Evolutionary conservation across 2,888 invertebrate genomes (phyloP).

Genomic region (Physocephala rufipes): DNA sequence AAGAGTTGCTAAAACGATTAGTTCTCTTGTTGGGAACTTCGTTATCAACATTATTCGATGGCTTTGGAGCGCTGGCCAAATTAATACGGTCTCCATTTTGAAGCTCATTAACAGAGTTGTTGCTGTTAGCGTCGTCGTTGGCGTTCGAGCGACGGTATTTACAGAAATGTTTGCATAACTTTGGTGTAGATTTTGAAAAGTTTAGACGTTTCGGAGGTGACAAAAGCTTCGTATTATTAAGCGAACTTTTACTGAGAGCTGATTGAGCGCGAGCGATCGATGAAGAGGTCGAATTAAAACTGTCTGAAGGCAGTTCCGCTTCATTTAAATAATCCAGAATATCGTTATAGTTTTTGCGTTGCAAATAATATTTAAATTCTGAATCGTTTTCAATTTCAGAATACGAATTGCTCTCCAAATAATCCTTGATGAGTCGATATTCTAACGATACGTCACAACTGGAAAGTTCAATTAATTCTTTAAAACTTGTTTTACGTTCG

Average conservation of each 20-base stretch:
- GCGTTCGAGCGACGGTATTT: conserved; percentile 48
- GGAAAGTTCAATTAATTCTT: conserved; percentile 59
- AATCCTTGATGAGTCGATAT: conserved; percentile 62
- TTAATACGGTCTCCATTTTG: neutral
- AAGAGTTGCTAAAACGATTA: conserved; percentile 51
- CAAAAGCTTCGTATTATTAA: conserved; percentile 54
- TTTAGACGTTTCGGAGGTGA: conserved; percentile 57
- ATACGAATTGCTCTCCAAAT: conserved; percentile 64
- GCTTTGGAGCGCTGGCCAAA: neutral
- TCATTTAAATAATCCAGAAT: conserved; percentile 59
- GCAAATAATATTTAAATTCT: conserved; percentile 62
- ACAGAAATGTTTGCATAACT: conserved; percentile 50
- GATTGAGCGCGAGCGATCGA: conserved; percentile 57
- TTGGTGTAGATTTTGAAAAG: conserved; percentile 48
- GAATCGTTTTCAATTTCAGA: conserved; percentile 64
- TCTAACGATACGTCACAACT: conserved; percentile 63
- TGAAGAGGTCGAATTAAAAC: conserved; percentile 53
- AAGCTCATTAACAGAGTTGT: neutral
- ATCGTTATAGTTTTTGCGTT: conserved; percentile 63
- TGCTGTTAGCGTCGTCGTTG: neutral
- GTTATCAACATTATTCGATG: neutral
- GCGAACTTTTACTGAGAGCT: conserved; percentile 53
- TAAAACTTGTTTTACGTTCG: conserved; percentile 57
- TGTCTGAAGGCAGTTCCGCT: conserved; percentile 51
- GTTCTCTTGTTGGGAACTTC: conserved; percentile 2